Percentiles rank a stretch among this genome's conserved stretches.
Evolutionary conservation across 2,797 vertebrate genomes (phyloP).

Genomic region (Synaphobranchus kaupii): DNA sequence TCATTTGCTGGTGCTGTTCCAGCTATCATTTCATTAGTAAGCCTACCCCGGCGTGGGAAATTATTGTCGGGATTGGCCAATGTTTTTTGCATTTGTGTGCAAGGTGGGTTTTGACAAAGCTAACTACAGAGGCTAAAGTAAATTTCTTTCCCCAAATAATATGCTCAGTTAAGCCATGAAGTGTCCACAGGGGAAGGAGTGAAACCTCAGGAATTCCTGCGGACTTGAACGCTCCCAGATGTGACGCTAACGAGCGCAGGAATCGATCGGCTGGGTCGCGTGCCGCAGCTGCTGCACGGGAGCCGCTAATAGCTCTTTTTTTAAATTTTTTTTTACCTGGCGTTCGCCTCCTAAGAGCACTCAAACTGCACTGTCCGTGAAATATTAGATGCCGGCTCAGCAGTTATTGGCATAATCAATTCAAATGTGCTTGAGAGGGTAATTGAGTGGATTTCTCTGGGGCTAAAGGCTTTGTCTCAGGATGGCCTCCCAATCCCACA

Average conservation of each 20-base stretch:
- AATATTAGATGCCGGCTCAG: conserved; percentile 59
- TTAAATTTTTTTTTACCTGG: conserved; percentile 24
- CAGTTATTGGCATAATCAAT: conserved; percentile 64
- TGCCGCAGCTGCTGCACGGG: neutral
- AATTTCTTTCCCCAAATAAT: neutral
- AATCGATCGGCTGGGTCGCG: neutral
- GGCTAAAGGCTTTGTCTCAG: conserved; percentile 5
- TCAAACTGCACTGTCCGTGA: conserved; percentile 62
- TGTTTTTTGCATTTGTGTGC: neutral
- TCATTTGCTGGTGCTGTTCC: neutral
- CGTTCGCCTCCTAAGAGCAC: conserved; percentile 40
- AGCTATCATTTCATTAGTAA: neutral
- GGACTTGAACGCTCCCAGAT: neutral
- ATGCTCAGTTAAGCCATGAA: conserved; percentile 1
- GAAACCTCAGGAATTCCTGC: neutral
- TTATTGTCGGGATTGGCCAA: neutral
- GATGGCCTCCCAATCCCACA: neutral
- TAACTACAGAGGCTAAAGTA: neutral
- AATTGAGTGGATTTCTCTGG: conserved; percentile 51
- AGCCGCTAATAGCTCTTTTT: conserved; percentile 20
- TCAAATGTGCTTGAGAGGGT: conserved; percentile 54
- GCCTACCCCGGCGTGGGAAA: neutral
- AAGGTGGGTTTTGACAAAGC: neutral
- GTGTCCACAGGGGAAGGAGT: neutral
- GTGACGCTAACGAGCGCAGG: neutral